These are phyloP conservation scores for Ptychochromis oligacanthus DNA, from an alignment of 2,113 vertebrate genomes.

Conservation along the genomic window DNA sequence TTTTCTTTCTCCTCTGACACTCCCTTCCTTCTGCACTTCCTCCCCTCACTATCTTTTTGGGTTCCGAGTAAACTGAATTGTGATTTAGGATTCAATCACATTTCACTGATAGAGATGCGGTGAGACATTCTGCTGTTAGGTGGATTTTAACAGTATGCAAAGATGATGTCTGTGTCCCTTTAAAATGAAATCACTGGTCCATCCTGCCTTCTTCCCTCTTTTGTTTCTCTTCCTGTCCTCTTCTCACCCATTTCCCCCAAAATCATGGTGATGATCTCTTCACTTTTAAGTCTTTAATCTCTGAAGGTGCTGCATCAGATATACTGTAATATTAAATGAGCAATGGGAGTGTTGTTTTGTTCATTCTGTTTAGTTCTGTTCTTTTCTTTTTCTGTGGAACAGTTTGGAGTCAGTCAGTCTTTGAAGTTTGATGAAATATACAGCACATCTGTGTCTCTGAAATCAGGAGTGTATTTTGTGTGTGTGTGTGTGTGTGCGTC, in stretches of 20 bases:
- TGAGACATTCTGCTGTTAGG: slow-evolving; percentile 20
- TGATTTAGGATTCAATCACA: slow-evolving; percentile 29
- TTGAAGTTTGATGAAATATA: slow-evolving; percentile 50
- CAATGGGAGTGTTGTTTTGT: slow-evolving; percentile 38
- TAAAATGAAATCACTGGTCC: slow-evolving; percentile 55
- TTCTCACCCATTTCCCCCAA: neutral
- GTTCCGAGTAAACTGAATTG: slow-evolving; percentile 21
- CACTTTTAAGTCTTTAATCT: slow-evolving; percentile 58
- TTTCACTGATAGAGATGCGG: slow-evolving; percentile 26
- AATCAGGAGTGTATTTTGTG: slow-evolving; percentile 44
- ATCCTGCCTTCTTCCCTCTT: neutral
- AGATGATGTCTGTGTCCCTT: slow-evolving; percentile 63
- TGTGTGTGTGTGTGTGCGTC: neutral
- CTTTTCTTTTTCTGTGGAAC: slow-evolving; percentile 25
- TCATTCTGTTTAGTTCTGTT: slow-evolving; percentile 23
- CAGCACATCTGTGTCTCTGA: slow-evolving; percentile 59
- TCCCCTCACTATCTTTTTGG: slow-evolving; percentile 18
- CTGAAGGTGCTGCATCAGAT: slow-evolving; percentile 79
- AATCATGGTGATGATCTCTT: neutral
- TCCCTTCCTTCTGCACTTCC: slow-evolving; percentile 26
- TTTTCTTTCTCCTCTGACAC: slow-evolving; percentile 30
- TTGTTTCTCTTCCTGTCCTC: neutral
- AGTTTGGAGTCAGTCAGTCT: slow-evolving; percentile 43
- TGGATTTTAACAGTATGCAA: slow-evolving; percentile 61
- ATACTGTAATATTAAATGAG: slow-evolving; percentile 71